Percentiles rank a stretch among this genome's conserved stretches.
phyloP scores from a whole-genome alignment of 1,140 invertebrate species.

The Drosophila nigrodunni region DNA sequence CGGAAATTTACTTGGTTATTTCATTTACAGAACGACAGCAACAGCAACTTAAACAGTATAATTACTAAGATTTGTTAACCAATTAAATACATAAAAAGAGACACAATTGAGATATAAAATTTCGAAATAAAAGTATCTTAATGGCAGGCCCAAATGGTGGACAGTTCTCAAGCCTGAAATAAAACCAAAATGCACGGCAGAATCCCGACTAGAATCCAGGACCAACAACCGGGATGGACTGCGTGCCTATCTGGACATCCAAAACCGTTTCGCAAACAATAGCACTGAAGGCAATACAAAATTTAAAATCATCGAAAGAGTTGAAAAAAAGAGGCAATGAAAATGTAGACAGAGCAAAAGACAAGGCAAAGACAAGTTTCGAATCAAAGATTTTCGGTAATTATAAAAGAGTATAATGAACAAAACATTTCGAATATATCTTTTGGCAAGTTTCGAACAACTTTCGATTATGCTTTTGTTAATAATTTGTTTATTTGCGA shows the following conservation, averaged over 20 bases:
- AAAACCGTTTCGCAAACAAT: slow-evolving; percentile 74
- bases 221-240: slow-evolving; percentile 8
- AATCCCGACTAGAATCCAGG: slow-evolving; percentile 13
- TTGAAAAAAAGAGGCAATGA: slow-evolving; percentile 50
- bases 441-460: slow-evolving; percentile 80
- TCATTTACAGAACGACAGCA: slow-evolving; percentile 57
- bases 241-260: slow-evolving; percentile 67
- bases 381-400: slow-evolving; percentile 75
- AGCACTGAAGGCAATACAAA: slow-evolving; percentile 84
- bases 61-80: slow-evolving; percentile 2
- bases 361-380: slow-evolving; percentile 75
- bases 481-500: slow-evolving; percentile 77
- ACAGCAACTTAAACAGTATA: slow-evolving; percentile 8
- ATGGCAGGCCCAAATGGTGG: slow-evolving; percentile 36
- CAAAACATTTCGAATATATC: slow-evolving; percentile 72
- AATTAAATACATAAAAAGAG: slow-evolving; percentile 13
- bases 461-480: slow-evolving; percentile 78
- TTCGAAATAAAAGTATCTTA: neutral
- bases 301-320: slow-evolving; percentile 49
- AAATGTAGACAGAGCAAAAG: slow-evolving; percentile 67
- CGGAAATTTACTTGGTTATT: slow-evolving; percentile 44
- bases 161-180: slow-evolving; percentile 75
- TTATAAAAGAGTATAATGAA: neutral
- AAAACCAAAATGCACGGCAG: slow-evolving; percentile 67
- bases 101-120: slow-evolving; percentile 1